phyloP scores from a whole-genome alignment of 2,113 vertebrate genomes.

The Thymallus thymallus region DNA sequence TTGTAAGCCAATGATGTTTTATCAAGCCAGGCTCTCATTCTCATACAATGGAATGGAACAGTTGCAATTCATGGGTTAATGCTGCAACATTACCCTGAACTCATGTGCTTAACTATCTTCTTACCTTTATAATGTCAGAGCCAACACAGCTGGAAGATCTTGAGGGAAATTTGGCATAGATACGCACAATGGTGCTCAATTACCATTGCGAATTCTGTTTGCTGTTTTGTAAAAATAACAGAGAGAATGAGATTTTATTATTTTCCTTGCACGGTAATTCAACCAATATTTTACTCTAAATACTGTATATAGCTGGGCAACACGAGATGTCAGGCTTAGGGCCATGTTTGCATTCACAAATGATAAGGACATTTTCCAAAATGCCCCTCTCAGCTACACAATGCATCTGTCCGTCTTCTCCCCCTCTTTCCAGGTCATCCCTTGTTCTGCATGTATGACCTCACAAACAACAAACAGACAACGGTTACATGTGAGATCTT shows the following conservation, averaged over 20 bases:
- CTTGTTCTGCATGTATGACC: neutral
- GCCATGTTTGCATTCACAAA: constrained; percentile 60
- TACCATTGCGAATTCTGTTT: constrained; percentile 60
- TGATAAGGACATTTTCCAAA: constrained; percentile 57
- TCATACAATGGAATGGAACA: neutral
- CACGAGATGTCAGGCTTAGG: constrained; percentile 47
- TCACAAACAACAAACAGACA: neutral
- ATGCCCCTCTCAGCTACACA: constrained; percentile 28
- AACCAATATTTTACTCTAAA: constrained; percentile 64
- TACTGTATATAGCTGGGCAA: constrained; percentile 50
- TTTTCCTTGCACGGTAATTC: constrained; percentile 51
- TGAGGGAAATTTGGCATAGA: constrained; percentile 44
- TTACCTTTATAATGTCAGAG: neutral
- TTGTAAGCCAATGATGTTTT: neutral
- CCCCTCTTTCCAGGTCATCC: neutral
- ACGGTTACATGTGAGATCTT: neutral
- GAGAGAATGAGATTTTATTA: constrained; percentile 40
- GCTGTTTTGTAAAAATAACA: constrained; percentile 56
- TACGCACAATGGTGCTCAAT: constrained; percentile 31
- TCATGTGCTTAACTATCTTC: too few relatives aligned
- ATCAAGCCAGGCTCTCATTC: neutral
- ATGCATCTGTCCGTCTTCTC: constrained; percentile 52
- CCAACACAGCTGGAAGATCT: constrained; percentile 53
- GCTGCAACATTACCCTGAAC: too few relatives aligned
- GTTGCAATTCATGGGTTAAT: neutral